A percentile compares a stretch with the other conserved stretches of the same genome.
Evolutionary conservation across 2,113 vertebrate species (phyloP).

Genomic region (Spea multiplicata): DNA sequence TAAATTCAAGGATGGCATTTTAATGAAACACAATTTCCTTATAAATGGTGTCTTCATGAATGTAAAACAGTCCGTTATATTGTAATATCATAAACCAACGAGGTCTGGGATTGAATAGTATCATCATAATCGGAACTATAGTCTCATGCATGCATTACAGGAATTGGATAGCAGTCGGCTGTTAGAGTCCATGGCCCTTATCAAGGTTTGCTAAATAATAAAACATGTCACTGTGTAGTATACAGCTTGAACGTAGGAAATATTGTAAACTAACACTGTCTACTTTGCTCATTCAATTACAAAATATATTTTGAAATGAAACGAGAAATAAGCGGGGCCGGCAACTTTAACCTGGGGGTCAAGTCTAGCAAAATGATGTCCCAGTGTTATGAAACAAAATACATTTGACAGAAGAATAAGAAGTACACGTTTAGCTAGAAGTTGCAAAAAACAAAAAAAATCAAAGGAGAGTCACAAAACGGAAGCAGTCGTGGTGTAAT

Average conservation of each 20-base stretch:
- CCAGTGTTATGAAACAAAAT: no score
- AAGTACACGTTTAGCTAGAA: no score
- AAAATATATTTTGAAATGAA: background rate
- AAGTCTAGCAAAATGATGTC: no score
- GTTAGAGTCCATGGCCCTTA: background rate
- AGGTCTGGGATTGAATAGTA: conserved; percentile 17
- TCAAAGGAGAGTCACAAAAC: no score
- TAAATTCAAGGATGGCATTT: background rate
- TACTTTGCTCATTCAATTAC: background rate
- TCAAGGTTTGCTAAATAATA: background rate
- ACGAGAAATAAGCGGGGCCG: no score
- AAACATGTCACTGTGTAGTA: conserved; percentile 4
- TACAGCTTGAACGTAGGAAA: background rate
- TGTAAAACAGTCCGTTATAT: conserved; percentile 17
- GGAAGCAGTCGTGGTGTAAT: no score
- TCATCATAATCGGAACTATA: conserved; percentile 14
- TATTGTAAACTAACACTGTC: conserved; percentile 4
- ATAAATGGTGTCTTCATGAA: conserved; percentile 26
- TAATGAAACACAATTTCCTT: conserved; percentile 8
- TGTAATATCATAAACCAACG: conserved; percentile 18
- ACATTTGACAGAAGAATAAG: no score
- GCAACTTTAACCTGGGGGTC: no score
- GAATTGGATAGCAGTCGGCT: conserved; percentile 20
- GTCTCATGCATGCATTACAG: conserved; percentile 12
- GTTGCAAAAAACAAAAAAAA: no score